phyloP scores from a whole-genome alignment of 2,113 vertebrate species.

The Oplegnathus fasciatus region DNA sequence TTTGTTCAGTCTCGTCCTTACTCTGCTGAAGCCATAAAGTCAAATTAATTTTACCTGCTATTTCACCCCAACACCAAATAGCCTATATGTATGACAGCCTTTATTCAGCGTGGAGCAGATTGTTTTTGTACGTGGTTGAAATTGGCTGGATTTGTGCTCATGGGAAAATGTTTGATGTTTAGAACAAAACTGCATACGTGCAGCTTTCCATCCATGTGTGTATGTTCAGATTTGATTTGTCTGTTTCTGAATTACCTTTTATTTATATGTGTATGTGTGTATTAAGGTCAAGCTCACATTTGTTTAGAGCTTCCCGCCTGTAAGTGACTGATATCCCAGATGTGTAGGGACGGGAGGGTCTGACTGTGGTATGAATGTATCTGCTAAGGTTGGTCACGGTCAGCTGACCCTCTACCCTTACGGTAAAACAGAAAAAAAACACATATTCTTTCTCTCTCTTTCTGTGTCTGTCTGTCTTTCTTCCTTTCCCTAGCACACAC shows the following conservation, averaged over 20 bases:
- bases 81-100: not conserved
- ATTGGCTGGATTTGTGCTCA: not conserved
- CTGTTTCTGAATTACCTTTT: slow-evolving; percentile 14
- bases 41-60: slow-evolving; percentile 15
- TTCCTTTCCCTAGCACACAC: not conserved
- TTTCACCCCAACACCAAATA: not conserved
- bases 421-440: slow-evolving; percentile 12
- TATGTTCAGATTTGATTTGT: slow-evolving; percentile 26
- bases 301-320: slow-evolving; percentile 43
- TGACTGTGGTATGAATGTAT: slow-evolving; percentile 37
- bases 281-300: slow-evolving; percentile 42
- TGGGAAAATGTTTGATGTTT: not conserved
- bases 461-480: not conserved
- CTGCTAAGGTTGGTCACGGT: slow-evolving; percentile 49
- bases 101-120: not conserved
- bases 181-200: not conserved
- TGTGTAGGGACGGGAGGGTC: slow-evolving; percentile 27
- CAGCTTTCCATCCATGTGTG: not conserved
- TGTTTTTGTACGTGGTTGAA: not conserved
- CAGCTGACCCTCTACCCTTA: slow-evolving; percentile 20
- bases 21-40: slow-evolving; percentile 3
- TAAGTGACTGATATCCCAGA: slow-evolving; percentile 46
- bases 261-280: not conserved
- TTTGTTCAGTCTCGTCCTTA: slow-evolving; percentile 9
- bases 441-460: not conserved